These are phyloP conservation scores for Pluvialis apricaria DNA, from an alignment of 2,113 vertebrate species.

Conservation along the genomic window DNA sequence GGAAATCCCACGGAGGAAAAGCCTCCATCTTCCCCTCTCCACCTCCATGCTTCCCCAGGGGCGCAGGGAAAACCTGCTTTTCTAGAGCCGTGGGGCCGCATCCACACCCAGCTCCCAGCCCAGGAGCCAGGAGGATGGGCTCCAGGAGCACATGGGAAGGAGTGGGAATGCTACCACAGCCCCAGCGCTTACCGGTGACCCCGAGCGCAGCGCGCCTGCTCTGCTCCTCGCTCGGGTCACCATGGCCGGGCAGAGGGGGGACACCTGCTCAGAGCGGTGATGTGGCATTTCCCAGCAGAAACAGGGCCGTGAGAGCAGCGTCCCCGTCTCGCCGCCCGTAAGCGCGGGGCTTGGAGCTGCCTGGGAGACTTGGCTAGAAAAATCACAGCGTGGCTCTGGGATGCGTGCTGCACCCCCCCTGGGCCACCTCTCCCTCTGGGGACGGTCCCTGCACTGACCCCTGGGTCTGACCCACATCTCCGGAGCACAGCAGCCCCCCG, in stretches of 20 bases:
- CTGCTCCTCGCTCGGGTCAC: fast-evolving
- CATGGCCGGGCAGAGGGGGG: fast-evolving
- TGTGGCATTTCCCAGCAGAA: background rate
- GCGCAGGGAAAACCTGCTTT: conserved; percentile 7
- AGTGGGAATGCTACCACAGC: background rate
- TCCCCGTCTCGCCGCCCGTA: fast-evolving
- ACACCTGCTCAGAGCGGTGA: fast-evolving
- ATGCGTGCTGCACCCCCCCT: too few species aligned
- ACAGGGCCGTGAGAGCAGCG: fast-evolving
- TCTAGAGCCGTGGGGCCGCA: background rate
- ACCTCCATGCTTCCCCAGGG: background rate
- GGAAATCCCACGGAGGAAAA: background rate
- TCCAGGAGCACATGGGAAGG: too few species aligned
- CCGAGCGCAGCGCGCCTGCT: fast-evolving
- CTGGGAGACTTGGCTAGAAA: background rate
- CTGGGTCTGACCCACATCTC: fast-evolving
- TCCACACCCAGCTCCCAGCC: background rate
- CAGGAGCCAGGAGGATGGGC: background rate
- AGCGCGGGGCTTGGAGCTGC: background rate
- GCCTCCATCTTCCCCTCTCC: background rate
- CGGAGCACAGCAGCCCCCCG: fast-evolving
- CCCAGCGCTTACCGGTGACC: fast-evolving
- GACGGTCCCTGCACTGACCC: background rate
- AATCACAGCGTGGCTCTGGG: background rate
- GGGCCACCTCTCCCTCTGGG: background rate